phyloP scores from a whole-genome alignment of 2,888 invertebrate species.

The Hofmannophila pseudospretella region DNA sequence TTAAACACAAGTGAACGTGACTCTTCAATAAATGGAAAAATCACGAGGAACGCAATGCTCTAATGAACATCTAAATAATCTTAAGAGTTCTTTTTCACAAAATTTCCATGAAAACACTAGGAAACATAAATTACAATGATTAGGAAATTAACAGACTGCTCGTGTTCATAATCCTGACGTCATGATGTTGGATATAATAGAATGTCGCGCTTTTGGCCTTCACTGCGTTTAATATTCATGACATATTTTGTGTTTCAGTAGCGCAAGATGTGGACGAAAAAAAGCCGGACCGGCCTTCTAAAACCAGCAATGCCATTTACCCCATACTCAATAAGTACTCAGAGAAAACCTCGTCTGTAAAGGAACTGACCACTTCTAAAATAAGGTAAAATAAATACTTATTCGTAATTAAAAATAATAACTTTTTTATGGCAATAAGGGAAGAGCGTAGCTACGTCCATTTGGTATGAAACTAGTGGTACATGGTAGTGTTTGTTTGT shows the following conservation, averaged over 20 bases:
- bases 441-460: neutral
- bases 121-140: neutral
- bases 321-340: constrained; percentile 67
- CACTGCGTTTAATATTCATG: neutral
- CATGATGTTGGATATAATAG: neutral
- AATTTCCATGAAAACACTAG: neutral
- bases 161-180: neutral
- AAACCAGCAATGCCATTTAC: constrained; percentile 51
- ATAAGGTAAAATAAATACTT: constrained; percentile 53
- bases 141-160: neutral
- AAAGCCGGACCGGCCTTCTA: constrained; percentile 63
- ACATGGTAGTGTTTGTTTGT: too few species aligned
- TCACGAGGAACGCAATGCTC: too few species aligned
- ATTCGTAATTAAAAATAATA: too few species aligned
- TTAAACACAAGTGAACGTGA: too few species aligned
- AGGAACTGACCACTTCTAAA: constrained; percentile 66
- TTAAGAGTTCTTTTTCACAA: too few species aligned
- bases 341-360: constrained; percentile 64
- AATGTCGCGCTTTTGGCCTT: neutral
- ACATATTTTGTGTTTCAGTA: constrained; percentile 31
- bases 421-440: neutral
- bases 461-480: too few species aligned
- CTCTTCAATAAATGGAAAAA: too few species aligned
- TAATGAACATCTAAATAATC: too few species aligned
- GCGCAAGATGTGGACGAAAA: constrained; percentile 59